These are phyloP conservation scores for Nibea albiflora DNA, from an alignment of 2,113 vertebrate species.

Conservation along the genomic window DNA sequence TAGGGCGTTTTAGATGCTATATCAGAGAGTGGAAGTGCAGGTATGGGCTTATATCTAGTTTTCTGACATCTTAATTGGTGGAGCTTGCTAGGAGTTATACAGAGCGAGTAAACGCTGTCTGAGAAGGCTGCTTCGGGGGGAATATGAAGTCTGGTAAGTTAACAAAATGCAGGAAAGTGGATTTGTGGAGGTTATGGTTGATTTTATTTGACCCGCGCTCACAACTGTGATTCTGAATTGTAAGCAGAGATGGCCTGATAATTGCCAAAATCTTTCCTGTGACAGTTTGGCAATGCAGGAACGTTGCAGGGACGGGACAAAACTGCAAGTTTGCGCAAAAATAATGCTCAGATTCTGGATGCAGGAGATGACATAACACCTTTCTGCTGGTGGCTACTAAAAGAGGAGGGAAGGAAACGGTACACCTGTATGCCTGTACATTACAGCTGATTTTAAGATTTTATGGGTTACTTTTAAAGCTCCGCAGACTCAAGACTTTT, in stretches of 20 bases:
- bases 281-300: not conserved
- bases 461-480: not conserved
- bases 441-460: not conserved
- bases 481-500: not conserved
- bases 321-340: not conserved
- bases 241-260: not conserved
- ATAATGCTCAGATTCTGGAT: not conserved
- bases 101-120: not conserved
- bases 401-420: not conserved
- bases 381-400: not conserved
- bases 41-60: not conserved
- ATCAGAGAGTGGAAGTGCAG: not conserved
- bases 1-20: not conserved
- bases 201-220: not conserved
- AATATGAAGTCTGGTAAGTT: not conserved
- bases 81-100: not conserved
- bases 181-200: not conserved
- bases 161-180: not conserved
- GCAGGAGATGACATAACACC: not conserved
- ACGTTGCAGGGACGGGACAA: not conserved
- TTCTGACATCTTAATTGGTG: conserved; percentile 1
- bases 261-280: not conserved
- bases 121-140: not conserved
- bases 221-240: too few relatives aligned
- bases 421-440: not conserved